Conservation (phyloP, 2,113 vertebrate genomes). For the Camelus dromedarius region DNA sequence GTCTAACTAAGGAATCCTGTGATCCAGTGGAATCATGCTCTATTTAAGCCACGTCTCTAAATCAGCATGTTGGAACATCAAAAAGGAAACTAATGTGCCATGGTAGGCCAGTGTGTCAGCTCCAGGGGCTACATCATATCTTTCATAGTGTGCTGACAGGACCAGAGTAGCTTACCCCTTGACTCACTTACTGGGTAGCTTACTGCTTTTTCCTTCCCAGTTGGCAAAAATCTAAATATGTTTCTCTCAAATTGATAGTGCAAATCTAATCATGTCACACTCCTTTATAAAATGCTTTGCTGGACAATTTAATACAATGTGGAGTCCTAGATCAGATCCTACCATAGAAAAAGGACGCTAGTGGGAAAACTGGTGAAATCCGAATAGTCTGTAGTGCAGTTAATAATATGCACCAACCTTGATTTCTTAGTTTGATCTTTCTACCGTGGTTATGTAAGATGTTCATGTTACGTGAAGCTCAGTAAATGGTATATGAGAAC, state of each 20-base stretch:
- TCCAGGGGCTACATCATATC: not conserved
- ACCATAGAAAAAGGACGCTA: not conserved
- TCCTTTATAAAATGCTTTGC: not conserved
- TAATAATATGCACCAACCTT: not conserved
- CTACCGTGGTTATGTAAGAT: not conserved
- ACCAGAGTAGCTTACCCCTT: not conserved
- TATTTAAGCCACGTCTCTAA: constrained; percentile 29
- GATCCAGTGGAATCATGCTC: not conserved
- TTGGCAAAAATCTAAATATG: not conserved
- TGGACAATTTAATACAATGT: not conserved
- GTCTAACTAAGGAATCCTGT: constrained; percentile 23
- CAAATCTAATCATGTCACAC: not conserved
- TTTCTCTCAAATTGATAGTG: not conserved
- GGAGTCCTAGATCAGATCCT: not conserved
- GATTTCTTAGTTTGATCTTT: constrained; percentile 48
- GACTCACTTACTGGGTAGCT: not conserved
- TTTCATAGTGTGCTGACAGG: not conserved
- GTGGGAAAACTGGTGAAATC: not conserved
- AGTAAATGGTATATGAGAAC: not conserved
- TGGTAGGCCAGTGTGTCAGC: not conserved
- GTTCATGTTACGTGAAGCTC: not conserved
- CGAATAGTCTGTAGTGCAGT: not conserved
- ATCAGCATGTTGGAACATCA: not conserved
- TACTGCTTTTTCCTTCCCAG: constrained; percentile 1
- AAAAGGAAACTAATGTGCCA: not conserved